These are phyloP conservation scores for Argya squamiceps DNA, from an alignment of 2,797 vertebrate species.

Conservation along the genomic window DNA sequence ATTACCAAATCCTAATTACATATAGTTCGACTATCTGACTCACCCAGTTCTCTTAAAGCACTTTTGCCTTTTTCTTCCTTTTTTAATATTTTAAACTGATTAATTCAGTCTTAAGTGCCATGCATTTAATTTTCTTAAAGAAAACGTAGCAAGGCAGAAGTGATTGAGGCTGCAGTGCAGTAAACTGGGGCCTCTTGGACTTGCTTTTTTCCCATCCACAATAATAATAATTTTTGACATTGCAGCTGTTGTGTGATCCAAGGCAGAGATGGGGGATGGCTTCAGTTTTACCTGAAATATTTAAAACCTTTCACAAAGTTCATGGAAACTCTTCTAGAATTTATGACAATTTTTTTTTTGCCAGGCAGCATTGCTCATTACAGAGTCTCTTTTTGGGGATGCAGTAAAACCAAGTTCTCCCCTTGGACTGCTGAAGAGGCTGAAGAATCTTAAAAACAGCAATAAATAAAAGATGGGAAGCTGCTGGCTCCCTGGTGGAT, in stretches of 20 bases:
- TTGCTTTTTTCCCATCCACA: background rate
- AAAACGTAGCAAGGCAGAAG: background rate
- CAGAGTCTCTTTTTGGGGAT: slow-evolving; percentile 39
- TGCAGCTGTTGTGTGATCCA: background rate
- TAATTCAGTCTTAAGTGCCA: slow-evolving; percentile 41
- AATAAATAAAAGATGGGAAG: slow-evolving; percentile 36
- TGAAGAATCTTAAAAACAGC: slow-evolving; percentile 35
- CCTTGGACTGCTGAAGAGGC: slow-evolving; percentile 19
- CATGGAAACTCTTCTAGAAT: slow-evolving; percentile 35
- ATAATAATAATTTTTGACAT: background rate
- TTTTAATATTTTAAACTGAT: slow-evolving; percentile 71
- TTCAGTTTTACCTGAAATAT: slow-evolving; percentile 30
- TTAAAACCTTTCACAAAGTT: slow-evolving; percentile 46
- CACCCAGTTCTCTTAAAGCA: slow-evolving; percentile 57
- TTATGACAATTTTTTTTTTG: background rate
- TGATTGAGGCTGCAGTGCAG: background rate
- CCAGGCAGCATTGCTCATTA: slow-evolving; percentile 38
- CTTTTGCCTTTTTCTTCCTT: slow-evolving; percentile 28
- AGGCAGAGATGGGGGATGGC: background rate
- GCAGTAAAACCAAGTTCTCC: slow-evolving; percentile 36
- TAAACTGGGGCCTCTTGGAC: background rate
- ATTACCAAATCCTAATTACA: slow-evolving; percentile 77
- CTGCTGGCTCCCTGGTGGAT: background rate
- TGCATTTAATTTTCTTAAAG: background rate
- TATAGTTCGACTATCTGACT: slow-evolving; percentile 67